Percentiles rank a stretch among this genome's conserved stretches.
phyloP scores from a whole-genome alignment of 30 jellyfish, hydroid and myxozoan species.

The Aurelia sp. region DNA sequence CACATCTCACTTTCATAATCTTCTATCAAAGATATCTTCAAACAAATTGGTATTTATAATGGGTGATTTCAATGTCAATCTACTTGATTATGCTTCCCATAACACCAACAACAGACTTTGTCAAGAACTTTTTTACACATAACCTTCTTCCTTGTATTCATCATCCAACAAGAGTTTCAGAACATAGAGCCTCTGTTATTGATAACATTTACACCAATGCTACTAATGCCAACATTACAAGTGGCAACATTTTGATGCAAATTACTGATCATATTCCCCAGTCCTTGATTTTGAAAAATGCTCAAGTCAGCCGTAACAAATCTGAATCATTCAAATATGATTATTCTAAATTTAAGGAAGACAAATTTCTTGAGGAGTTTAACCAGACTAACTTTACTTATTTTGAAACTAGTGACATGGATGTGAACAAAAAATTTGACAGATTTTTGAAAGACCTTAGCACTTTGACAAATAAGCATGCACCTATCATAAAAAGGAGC shows the following conservation, averaged over 20 bases:
- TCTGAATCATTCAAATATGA: no score
- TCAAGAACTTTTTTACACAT: conserved; percentile 2
- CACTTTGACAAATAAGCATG: conserved; percentile 20
- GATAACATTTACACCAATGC: conserved; percentile 56
- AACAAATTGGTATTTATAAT: no score
- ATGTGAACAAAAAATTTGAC: not conserved
- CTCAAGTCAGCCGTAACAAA: no score
- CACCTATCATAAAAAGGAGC: conserved; percentile 19
- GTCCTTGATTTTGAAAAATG: no score
- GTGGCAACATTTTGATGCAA: no score
- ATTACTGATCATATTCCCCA: no score
- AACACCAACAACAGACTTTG: conserved; percentile 43
- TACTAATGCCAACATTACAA: not conserved
- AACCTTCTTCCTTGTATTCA: conserved; percentile 35
- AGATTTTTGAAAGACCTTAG: conserved; percentile 15
- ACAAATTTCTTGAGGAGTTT: conserved; percentile 15
- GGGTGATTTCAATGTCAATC: conserved; percentile 11
- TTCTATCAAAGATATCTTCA: conserved; percentile 25
- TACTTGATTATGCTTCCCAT: conserved; percentile 42
- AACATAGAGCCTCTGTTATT: conserved; percentile 32
- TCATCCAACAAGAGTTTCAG: conserved; percentile 43
- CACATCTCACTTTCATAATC: conserved; percentile 30
- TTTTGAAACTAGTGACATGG: conserved; percentile 13
- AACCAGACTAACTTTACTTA: conserved; percentile 17
- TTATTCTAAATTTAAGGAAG: no score